Conservation (phyloP, 2,113 vertebrate genomes). For the Danionella cerebrum region DNA sequence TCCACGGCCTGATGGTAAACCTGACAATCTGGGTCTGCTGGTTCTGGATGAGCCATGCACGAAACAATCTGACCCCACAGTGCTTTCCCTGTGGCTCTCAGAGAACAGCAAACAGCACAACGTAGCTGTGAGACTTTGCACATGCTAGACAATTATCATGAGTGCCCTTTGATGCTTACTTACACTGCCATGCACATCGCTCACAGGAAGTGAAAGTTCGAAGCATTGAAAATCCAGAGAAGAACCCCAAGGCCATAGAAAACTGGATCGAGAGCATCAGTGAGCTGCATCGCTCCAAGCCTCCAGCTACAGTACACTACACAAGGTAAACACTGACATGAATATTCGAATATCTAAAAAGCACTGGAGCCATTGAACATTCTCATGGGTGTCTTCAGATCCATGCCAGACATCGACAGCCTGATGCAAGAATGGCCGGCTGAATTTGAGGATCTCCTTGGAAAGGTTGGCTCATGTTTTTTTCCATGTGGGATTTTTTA, state of each 20-base stretch:
- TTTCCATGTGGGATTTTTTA: too few relatives aligned
- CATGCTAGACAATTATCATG: background rate
- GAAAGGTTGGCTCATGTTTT: slow-evolving; percentile 59
- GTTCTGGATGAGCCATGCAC: slow-evolving; percentile 87
- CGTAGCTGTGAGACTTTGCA: slow-evolving; percentile 59
- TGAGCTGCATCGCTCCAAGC: slow-evolving; percentile 45
- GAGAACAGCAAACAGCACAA: slow-evolving; percentile 90
- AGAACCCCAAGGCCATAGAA: slow-evolving; percentile 76
- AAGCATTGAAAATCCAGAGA: slow-evolving; percentile 77
- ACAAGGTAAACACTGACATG: slow-evolving; percentile 54
- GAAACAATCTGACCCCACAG: slow-evolving; percentile 88
- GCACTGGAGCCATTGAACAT: background rate
- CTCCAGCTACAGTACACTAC: slow-evolving; percentile 79
- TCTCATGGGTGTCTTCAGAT: slow-evolving; percentile 54
- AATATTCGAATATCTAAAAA: background rate
- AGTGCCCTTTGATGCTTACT: background rate
- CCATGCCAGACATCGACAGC: slow-evolving; percentile 86
- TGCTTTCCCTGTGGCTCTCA: slow-evolving; percentile 85
- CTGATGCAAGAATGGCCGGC: slow-evolving; percentile 95
- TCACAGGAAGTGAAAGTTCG: slow-evolving; percentile 78
- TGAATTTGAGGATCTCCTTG: slow-evolving; percentile 85
- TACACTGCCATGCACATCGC: background rate
- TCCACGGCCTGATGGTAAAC: slow-evolving; percentile 75
- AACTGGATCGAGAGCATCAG: slow-evolving; percentile 76
- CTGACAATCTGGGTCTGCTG: slow-evolving; percentile 80